These are phyloP conservation scores for Seriola dumerili DNA, from an alignment of 2,113 vertebrate species.

Conservation along the genomic window DNA sequence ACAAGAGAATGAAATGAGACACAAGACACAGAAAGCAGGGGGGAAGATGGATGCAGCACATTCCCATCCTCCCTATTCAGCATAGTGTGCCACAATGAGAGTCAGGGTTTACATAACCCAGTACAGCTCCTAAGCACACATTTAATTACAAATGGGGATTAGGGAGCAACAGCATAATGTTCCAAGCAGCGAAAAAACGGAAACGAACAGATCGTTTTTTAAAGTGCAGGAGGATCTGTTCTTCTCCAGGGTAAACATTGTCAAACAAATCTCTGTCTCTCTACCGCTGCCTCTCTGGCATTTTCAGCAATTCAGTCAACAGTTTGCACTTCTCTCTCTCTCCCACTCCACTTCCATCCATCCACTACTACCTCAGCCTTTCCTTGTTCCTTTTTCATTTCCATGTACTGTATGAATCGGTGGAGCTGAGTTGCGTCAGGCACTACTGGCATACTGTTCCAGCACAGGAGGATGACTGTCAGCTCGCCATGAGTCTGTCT, in stretches of 20 bases:
- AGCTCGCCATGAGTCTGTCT: slow-evolving; percentile 45
- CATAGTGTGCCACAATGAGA: slow-evolving; percentile 49
- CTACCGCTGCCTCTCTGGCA: slow-evolving; percentile 32
- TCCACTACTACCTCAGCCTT: slow-evolving; percentile 15
- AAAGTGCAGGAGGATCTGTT: slow-evolving; percentile 65
- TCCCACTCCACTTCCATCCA: slow-evolving; percentile 12
- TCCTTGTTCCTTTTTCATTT: slow-evolving; percentile 14
- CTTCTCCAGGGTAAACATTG: slow-evolving; percentile 61
- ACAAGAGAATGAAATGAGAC: slow-evolving; percentile 25
- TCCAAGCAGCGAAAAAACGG: slow-evolving; percentile 57
- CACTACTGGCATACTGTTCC: slow-evolving; percentile 25
- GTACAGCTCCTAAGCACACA: slow-evolving; percentile 70
- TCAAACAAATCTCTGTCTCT: slow-evolving; percentile 59
- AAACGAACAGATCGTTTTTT: slow-evolving; percentile 69
- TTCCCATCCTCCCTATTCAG: slow-evolving; percentile 35
- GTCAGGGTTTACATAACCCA: slow-evolving; percentile 74
- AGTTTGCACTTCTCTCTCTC: slow-evolving; percentile 28
- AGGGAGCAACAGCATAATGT: slow-evolving; percentile 64
- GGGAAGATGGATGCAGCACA: slow-evolving; percentile 40
- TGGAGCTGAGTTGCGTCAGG: slow-evolving; percentile 32
- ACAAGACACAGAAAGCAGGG: slow-evolving; percentile 25
- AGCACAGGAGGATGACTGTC: slow-evolving; percentile 50
- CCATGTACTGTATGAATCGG: slow-evolving; percentile 3
- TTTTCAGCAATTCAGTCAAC: slow-evolving; percentile 45
- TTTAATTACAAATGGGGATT: slow-evolving; percentile 82